phyloP scores from a whole-genome alignment of 64 coral and sea anemone species.

The Pachyseris speciosa region DNA sequence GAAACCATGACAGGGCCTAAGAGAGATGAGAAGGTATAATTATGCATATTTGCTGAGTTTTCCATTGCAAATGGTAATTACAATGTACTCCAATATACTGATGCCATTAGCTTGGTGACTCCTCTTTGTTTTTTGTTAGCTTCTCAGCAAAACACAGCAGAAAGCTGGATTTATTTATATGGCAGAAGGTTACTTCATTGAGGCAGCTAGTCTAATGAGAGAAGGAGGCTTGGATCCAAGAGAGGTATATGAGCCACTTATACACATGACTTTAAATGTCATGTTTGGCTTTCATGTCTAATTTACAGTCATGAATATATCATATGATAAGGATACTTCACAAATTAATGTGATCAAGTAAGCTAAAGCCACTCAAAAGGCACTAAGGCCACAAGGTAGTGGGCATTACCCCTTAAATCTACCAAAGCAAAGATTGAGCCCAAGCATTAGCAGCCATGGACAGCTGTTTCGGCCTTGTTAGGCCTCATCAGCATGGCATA shows the following conservation, averaged over 20 bases:
- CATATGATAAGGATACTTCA: too few species aligned
- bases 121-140: constrained; percentile 27
- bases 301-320: too few species aligned
- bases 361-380: too few species aligned
- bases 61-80: too few species aligned
- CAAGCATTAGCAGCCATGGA: too few species aligned
- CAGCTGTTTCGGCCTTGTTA: too few species aligned
- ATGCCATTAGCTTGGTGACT: neutral
- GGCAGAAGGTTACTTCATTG: constrained; percentile 70
- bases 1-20: constrained; percentile 70
- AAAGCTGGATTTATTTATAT: constrained; percentile 95
- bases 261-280: neutral
- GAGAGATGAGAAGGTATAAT: constrained; percentile 85
- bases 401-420: too few species aligned
- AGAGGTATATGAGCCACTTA: constrained; percentile 61
- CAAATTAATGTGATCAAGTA: too few species aligned
- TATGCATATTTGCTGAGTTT: neutral
- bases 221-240: constrained; percentile 93
- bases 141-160: constrained; percentile 81
- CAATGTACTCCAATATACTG: neutral
- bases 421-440: too few species aligned
- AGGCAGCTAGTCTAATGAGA: constrained; percentile 81
- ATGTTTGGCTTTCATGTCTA: too few species aligned
- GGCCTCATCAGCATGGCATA: too few species aligned
- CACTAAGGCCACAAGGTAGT: too few species aligned